Evolutionary conservation across 2,888 invertebrate genomes (phyloP).

Genomic region (Cryptops parisi): DNA sequence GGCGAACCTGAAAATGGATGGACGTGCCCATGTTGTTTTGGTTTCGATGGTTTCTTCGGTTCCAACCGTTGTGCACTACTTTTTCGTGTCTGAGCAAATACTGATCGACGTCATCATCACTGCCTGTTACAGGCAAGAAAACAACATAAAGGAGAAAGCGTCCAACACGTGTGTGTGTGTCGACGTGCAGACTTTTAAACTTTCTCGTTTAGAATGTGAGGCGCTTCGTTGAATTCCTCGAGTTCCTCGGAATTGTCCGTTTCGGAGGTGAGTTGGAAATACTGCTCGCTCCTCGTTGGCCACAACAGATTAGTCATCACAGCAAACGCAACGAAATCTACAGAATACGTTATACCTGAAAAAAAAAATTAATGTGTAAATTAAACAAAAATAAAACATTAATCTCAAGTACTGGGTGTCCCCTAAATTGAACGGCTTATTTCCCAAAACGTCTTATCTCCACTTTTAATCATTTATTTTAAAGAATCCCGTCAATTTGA

Average conservation of each 20-base stretch:
- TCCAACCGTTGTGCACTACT: too few species aligned
- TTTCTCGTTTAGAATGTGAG: constrained; percentile 39
- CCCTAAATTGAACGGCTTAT: too few species aligned
- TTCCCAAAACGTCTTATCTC: too few species aligned
- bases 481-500: too few species aligned
- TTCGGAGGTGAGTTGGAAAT: constrained; percentile 54
- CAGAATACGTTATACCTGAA: constrained; percentile 85
- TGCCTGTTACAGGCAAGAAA: not conserved
- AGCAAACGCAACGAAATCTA: constrained; percentile 86
- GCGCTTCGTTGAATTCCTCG: constrained; percentile 82
- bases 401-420: constrained; percentile 3
- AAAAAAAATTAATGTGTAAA: constrained; percentile 18
- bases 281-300: constrained; percentile 88
- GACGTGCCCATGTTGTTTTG: too few species aligned
- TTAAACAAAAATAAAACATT: constrained; percentile 5
- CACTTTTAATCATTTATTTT: too few species aligned
- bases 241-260: constrained; percentile 52
- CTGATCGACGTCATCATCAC: not conserved
- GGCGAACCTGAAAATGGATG: too few species aligned
- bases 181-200: too few species aligned
- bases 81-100: not conserved
- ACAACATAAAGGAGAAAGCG: not conserved
- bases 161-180: not conserved
- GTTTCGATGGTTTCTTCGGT: too few species aligned
- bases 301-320: constrained; percentile 91